Evolutionary conservation across 2,113 vertebrate genomes (phyloP), one percentile per base, ranked within the genome.

Genomic region (Anas platyrhynchos): DNA sequence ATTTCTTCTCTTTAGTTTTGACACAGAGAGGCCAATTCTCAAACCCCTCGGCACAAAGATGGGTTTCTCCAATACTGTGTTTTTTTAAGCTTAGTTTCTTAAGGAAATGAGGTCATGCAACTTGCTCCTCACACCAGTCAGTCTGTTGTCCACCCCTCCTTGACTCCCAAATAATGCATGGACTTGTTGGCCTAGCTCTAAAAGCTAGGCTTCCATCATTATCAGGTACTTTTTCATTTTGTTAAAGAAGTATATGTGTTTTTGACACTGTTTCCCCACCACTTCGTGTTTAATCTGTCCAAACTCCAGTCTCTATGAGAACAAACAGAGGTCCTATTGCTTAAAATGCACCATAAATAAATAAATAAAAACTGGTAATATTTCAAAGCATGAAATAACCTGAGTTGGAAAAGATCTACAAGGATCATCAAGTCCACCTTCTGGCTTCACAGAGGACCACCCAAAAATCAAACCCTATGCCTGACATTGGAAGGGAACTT

Each of bases 11-110:
- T 55, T 3, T 86, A 85, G 20, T 52, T 85, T 8, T 43, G 25
- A 83, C 43, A 46, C n/a, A 15, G 75, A 38, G 27, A 85, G 48
- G 80, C 83, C 27, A 88, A 68, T 25, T 56, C 79, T 67, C 31
- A 72, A 34, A 68, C 11, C 16, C 7, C 34, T 76, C 48, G 16
- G 46, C 1, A 1, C 11, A 46, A 25, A 6, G 2, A 65, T 0
- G 1, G 8, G 8, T 65, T 73, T 76, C 55, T 86, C 50, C 29
- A 90, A 66, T 9, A 32, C 0, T 5, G 20, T 16, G 8, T 3
- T 6, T 69, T 80, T 76, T 73, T 12, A 62, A 59, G 22, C 25
- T 20, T 18, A 9, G 43, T 79, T 89, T 77, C 72, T 54, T 48
- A 56, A 66, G 59, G 59, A 73, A 89, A 58, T 11, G 20, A 82